These are phyloP conservation scores for Antheraea yamamai DNA, from an alignment of 2,888 invertebrate genomes.

Conservation along the genomic window DNA sequence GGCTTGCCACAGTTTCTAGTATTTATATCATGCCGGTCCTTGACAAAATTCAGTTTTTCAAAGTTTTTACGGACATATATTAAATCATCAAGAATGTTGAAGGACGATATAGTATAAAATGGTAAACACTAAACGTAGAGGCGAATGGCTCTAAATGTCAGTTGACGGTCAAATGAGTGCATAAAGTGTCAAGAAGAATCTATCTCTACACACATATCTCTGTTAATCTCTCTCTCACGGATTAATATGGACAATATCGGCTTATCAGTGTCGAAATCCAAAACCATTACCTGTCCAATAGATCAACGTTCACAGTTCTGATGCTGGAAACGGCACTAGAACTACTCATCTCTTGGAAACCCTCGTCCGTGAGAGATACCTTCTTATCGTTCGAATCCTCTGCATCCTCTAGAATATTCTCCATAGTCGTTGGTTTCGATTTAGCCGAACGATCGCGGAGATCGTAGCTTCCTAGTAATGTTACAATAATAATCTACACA, in stretches of 20 bases:
- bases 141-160: not conserved
- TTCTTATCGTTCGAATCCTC: conserved; percentile 52
- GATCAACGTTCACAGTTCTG: conserved; percentile 54
- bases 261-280: not conserved
- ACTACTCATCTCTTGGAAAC: conserved; percentile 72
- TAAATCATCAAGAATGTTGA: no score
- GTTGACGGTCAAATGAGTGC: not conserved
- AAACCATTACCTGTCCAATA: conserved; percentile 53
- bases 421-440: conserved; percentile 49
- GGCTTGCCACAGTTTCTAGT: no score
- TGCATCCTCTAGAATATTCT: conserved; percentile 56
- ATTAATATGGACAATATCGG: not conserved
- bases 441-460: conserved; percentile 64
- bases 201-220: not conserved
- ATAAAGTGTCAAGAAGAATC: not conserved
- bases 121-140: not conserved
- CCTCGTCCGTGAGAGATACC: conserved; percentile 66
- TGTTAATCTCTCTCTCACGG: not conserved
- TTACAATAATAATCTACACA: not conserved
- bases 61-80: no score
- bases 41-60: no score
- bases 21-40: no score
- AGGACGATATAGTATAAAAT: no score
- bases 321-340: conserved; percentile 63
- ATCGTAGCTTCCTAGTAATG: conserved; percentile 64